These are phyloP conservation scores for Grapholita molesta DNA, from an alignment of 1,140 invertebrate species.

Conservation along the genomic window DNA sequence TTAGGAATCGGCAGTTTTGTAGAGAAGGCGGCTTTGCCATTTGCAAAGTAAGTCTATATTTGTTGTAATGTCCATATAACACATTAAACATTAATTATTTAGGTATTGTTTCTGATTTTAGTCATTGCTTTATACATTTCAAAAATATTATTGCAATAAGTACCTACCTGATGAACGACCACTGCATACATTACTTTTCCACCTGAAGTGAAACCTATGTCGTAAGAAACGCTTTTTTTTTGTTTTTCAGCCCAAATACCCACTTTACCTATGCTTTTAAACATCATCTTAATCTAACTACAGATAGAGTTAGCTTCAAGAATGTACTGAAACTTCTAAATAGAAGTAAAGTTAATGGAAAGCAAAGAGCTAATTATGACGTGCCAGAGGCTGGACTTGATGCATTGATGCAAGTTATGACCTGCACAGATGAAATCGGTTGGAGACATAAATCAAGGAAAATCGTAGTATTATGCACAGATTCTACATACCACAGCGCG, in stretches of 20 bases:
- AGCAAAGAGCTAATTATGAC: conserved; percentile 85
- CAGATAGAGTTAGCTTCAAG: conserved; percentile 83
- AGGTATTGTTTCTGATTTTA: no score
- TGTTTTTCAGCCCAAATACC: background rate
- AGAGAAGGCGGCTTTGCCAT: conserved; percentile 92
- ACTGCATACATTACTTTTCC: no score
- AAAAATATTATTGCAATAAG: no score
- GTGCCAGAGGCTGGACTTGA: conserved; percentile 88
- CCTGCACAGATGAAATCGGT: conserved; percentile 81
- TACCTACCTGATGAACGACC: no score
- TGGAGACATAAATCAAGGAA: conserved; percentile 81
- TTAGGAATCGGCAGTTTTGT: conserved; percentile 94
- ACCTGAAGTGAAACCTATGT: no score
- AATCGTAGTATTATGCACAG: conserved; percentile 81
- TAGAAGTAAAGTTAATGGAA: no score
- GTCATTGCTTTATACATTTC: no score
- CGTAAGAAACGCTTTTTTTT: background rate
- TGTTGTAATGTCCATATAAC: no score
- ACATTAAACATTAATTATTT: no score
- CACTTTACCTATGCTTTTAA: conserved; percentile 89
- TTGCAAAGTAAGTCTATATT: conserved; percentile 80
- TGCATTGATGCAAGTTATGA: conserved; percentile 87
- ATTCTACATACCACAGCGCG: conserved; percentile 81
- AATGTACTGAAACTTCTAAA: conserved; percentile 77
- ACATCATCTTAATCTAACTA: conserved; percentile 89